Percentiles rank a stretch among this genome's conserved stretches.
Evolutionary conservation across 2,113 vertebrate species (phyloP).

Genomic region (Onychostruthus taczanowskii): DNA sequence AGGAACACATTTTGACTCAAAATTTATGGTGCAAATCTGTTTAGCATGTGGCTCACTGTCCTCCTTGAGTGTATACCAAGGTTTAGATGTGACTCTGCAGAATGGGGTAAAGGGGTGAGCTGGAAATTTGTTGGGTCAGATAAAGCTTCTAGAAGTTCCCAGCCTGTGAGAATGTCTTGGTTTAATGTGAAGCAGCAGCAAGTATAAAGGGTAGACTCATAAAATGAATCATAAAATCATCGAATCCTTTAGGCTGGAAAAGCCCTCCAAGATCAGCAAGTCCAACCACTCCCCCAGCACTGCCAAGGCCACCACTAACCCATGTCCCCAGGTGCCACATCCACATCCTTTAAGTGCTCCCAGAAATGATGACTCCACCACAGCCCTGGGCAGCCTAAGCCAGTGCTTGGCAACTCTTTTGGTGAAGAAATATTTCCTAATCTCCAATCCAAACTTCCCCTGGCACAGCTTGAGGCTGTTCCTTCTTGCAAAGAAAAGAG

Average conservation of each 20-base stretch:
- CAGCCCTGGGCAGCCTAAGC: neutral
- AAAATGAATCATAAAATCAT: neutral
- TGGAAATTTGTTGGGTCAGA: neutral
- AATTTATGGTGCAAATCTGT: neutral
- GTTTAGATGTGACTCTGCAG: neutral
- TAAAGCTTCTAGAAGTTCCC: neutral
- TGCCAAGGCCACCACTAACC: neutral
- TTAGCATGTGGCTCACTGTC: neutral
- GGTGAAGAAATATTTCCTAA: neutral
- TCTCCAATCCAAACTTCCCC: neutral
- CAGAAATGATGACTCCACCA: neutral
- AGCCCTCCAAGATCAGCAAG: neutral
- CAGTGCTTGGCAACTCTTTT: neutral
- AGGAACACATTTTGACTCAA: neutral
- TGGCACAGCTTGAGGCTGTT: neutral
- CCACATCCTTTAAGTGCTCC: neutral
- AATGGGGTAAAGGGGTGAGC: neutral
- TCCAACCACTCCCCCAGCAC: neutral
- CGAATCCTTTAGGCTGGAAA: neutral
- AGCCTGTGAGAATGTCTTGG: neutral
- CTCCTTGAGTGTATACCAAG: neutral
- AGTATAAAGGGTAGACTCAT: neutral
- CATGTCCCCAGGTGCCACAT: neutral
- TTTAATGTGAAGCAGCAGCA: neutral
- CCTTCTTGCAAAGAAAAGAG: neutral